These are phyloP conservation scores for Suillia variegata DNA, from an alignment of 2,888 invertebrate genomes.

Conservation along the genomic window DNA sequence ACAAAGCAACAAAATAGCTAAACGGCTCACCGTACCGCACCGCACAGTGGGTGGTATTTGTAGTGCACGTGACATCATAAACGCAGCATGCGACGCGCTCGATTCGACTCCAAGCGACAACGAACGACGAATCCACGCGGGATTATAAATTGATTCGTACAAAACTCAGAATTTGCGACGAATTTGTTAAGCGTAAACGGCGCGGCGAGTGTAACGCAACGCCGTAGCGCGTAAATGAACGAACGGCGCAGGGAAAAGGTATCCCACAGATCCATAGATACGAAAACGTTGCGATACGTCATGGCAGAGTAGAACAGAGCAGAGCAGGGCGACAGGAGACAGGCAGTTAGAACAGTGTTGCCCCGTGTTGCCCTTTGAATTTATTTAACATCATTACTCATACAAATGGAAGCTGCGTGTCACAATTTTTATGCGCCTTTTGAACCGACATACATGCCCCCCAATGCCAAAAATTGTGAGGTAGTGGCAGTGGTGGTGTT, in stretches of 20 bases:
- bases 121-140: constrained; percentile 25
- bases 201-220: constrained; percentile 22
- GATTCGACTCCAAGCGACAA: too few species aligned
- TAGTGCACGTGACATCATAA: constrained; percentile 41
- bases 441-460: constrained; percentile 34
- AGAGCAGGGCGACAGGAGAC: constrained; percentile 7
- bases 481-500: not conserved
- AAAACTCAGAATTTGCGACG: constrained; percentile 48
- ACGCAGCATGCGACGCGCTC: constrained; percentile 19
- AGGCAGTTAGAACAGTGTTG: constrained; percentile 11
- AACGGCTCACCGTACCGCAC: not conserved
- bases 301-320: too few species aligned
- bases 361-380: constrained; percentile 33
- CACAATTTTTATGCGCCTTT: constrained; percentile 49
- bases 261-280: not conserved
- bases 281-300: too few species aligned
- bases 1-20: constrained; percentile 7
- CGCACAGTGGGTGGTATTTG: constrained; percentile 5
- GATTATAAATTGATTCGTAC: constrained; percentile 53
- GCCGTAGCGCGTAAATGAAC: constrained; percentile 6
- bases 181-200: constrained; percentile 36
- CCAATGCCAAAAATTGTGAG: not conserved
- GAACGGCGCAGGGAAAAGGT: not conserved
- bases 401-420: constrained; percentile 56
- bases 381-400: constrained; percentile 54